These are phyloP conservation scores for Pao palembangensis DNA, from an alignment of 2,113 vertebrate species.

Conservation along the genomic window DNA sequence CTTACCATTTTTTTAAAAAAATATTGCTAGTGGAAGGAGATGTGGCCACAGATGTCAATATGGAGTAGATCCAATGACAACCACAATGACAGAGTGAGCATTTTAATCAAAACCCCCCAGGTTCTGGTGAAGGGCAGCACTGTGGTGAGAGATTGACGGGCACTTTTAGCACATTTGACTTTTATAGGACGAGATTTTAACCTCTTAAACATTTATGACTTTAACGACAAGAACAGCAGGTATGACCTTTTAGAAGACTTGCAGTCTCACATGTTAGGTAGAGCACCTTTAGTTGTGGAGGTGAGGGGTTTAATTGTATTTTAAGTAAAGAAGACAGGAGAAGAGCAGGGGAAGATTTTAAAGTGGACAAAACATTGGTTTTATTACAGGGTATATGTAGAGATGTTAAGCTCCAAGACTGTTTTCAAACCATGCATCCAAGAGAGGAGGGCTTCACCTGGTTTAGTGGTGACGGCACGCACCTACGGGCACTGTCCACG, in stretches of 20 bases:
- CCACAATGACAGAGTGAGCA: conserved; percentile 16
- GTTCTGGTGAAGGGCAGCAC: conserved; percentile 18
- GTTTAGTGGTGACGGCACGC: too few relatives aligned
- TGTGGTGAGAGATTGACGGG: conserved; percentile 16
- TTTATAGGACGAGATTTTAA: conserved; percentile 20
- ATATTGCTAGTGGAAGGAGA: not conserved
- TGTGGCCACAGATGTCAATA: too few relatives aligned
- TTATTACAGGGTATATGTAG: not conserved
- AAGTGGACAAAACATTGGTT: conserved; percentile 10
- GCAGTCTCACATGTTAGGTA: conserved; percentile 2
- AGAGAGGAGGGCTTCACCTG: conserved; percentile 1
- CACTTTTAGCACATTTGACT: conserved; percentile 18
- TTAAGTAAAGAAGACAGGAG: not conserved
- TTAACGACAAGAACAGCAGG: conserved; percentile 17
- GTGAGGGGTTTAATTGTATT: conserved; percentile 14
- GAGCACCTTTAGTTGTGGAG: not conserved
- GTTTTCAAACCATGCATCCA: conserved; percentile 14
- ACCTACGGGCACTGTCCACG: too few relatives aligned
- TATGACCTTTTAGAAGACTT: too few relatives aligned
- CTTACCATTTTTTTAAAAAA: not conserved
- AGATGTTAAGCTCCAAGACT: conserved; percentile 10
- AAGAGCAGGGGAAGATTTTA: conserved; percentile 1
- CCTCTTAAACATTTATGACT: conserved; percentile 20
- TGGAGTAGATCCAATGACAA: conserved; percentile 22
- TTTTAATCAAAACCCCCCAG: conserved; percentile 18